These are phyloP conservation scores for Coptotermes formosanus DNA, from an alignment of 1,140 invertebrate species.

Conservation along the genomic window DNA sequence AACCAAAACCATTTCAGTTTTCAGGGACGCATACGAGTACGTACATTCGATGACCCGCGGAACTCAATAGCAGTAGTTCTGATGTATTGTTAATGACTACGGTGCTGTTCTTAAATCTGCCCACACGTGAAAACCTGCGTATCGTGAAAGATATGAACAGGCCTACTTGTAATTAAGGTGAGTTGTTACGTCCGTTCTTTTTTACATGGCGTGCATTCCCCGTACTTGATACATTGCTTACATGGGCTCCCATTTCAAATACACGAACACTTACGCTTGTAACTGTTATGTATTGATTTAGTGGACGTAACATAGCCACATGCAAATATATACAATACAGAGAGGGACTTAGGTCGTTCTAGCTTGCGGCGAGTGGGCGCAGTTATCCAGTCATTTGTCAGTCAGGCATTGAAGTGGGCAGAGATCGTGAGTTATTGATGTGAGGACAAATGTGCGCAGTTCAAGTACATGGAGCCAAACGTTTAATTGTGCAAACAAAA, in stretches of 20 bases:
- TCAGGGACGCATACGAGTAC: too few relatives aligned
- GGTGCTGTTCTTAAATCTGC: not conserved
- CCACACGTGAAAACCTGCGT: not conserved
- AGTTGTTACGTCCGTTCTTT: not conserved
- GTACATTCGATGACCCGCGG: not conserved
- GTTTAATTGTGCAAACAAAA: not conserved
- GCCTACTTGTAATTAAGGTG: not conserved
- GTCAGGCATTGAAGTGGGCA: not conserved
- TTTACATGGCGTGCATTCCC: not conserved
- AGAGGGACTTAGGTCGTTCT: not conserved
- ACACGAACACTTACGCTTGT: not conserved
- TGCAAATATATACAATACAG: not conserved
- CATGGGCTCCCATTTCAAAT: not conserved
- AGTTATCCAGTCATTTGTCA: constrained; percentile 6
- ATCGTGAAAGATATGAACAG: not conserved
- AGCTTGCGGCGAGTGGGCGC: constrained; percentile 9
- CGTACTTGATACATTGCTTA: not conserved
- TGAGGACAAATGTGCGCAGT: not conserved
- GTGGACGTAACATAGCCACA: not conserved
- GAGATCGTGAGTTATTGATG: constrained; percentile 11
- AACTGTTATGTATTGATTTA: not conserved
- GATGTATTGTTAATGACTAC: not conserved
- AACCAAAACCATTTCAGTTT: too few relatives aligned
- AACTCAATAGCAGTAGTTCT: not conserved
- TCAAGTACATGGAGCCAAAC: not conserved